phyloP scores from a whole-genome alignment of 2,113 vertebrate genomes.

The Burhinus bistriatus region DNA sequence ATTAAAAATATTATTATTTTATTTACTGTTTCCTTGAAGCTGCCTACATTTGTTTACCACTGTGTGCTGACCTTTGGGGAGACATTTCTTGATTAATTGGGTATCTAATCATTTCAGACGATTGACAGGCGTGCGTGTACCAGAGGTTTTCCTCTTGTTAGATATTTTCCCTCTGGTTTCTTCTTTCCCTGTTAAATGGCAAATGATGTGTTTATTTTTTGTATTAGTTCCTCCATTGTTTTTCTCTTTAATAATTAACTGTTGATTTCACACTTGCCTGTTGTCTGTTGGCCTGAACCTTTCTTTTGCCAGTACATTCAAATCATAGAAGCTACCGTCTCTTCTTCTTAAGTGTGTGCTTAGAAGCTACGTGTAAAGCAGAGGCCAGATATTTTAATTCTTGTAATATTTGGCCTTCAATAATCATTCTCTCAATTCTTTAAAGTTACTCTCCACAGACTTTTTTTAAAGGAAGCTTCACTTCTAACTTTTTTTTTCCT shows the following conservation, averaged over 20 bases:
- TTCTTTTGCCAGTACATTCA: background rate
- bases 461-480: background rate
- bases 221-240: background rate
- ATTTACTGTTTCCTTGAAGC: background rate
- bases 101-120: background rate
- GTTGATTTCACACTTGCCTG: background rate
- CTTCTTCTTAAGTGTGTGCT: background rate
- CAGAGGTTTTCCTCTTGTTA: background rate
- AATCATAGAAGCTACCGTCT: background rate
- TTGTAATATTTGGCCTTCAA: background rate
- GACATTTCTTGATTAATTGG: background rate
- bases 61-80: background rate
- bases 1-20: background rate
- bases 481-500: background rate
- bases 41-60: background rate
- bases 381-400: background rate
- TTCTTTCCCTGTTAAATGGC: background rate
- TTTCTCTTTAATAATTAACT: background rate
- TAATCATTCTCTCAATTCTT: background rate
- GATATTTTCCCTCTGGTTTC: background rate
- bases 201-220: background rate
- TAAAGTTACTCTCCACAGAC: background rate
- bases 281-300: background rate
- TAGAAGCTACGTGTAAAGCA: accelerated
- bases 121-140: background rate